Conservation (phyloP, 2,113 vertebrate species). For the Salvator merianae region DNA sequence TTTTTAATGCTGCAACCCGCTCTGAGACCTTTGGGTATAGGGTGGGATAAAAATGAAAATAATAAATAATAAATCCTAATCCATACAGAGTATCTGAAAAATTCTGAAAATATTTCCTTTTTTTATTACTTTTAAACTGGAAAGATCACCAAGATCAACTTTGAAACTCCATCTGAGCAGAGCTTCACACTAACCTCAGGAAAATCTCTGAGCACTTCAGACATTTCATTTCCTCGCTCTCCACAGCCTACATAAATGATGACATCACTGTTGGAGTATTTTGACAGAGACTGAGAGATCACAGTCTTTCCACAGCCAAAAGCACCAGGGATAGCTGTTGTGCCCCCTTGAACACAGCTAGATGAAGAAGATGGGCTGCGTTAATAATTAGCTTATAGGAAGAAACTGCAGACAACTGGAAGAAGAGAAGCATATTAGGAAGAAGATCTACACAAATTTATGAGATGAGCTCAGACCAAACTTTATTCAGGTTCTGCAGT, state of each 20-base stretch:
- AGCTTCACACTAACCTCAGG: conserved; percentile 85
- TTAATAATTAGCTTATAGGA: conserved; percentile 20
- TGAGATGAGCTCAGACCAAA: not conserved
- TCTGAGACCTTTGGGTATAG: no score
- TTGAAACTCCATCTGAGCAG: not conserved
- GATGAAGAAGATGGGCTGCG: conserved; percentile 48
- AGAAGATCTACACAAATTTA: not conserved
- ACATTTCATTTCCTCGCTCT: conserved; percentile 98
- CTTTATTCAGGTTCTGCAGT: no score
- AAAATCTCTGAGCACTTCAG: conserved; percentile 96
- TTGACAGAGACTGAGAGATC: conserved; percentile 97
- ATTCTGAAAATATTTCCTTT: not conserved
- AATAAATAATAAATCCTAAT: no score
- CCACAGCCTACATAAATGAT: conserved; percentile 98
- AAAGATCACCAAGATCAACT: not conserved
- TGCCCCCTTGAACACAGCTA: conserved; percentile 97
- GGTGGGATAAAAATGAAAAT: no score
- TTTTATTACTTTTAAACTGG: not conserved
- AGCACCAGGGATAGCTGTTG: conserved; percentile 95
- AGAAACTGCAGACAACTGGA: not conserved
- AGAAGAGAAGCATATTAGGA: not conserved
- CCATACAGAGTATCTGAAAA: not conserved
- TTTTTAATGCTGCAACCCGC: no score
- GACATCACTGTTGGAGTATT: conserved; percentile 98
- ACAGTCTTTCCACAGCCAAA: conserved; percentile 98